Conservation (phyloP, 2,797 vertebrate species). For the Pogonophryne albipinna region DNA sequence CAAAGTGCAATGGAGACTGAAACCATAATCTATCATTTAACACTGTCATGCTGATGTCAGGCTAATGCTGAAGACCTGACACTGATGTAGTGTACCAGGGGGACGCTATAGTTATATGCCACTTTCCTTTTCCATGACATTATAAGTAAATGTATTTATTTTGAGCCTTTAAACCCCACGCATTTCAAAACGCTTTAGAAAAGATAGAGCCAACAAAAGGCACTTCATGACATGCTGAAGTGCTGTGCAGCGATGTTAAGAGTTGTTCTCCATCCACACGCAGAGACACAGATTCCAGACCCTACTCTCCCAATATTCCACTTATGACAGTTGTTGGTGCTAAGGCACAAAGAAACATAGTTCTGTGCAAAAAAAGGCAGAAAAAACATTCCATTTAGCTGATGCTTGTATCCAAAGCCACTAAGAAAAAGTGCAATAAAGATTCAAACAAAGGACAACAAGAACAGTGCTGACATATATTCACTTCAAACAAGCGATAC, state of each 20-base stretch:
- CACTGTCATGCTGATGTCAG: conserved; percentile 23
- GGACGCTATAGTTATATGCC: conserved; percentile 15
- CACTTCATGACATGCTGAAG: neutral
- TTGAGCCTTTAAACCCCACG: neutral
- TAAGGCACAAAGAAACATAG: neutral
- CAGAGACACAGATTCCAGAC: rapidly evolving
- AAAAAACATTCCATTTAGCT: no score
- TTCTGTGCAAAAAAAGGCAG: neutral
- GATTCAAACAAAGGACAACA: no score
- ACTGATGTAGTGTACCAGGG: conserved; percentile 24
- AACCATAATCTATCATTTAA: conserved; percentile 48
- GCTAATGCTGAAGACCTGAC: conserved; percentile 44
- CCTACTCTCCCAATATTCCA: neutral
- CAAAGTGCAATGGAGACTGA: conserved; percentile 40
- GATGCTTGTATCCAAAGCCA: neutral
- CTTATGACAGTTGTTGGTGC: neutral
- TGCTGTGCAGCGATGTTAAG: neutral
- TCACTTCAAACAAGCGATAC: no score
- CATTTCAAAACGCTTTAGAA: neutral
- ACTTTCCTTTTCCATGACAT: conserved; percentile 19
- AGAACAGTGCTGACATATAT: no score
- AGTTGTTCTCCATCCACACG: neutral
- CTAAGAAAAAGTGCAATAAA: no score
- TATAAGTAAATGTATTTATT: neutral
- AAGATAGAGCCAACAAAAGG: neutral